Evolutionary conservation across 2,797 vertebrate species (phyloP).

Genomic region (Agapornis canus): DNA sequence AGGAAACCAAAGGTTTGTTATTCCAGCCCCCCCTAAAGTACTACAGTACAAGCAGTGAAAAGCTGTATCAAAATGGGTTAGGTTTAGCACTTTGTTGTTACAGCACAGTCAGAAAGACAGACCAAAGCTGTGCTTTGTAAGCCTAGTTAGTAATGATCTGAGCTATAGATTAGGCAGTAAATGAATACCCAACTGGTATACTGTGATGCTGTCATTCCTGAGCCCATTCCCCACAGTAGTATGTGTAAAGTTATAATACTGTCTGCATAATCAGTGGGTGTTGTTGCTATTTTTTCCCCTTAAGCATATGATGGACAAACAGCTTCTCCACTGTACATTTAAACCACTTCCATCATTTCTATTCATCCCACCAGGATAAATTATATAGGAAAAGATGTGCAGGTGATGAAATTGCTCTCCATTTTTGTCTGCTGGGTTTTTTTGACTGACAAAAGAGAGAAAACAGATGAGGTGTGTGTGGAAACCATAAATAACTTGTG

Average conservation of each 20-base stretch:
- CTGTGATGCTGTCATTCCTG: neutral
- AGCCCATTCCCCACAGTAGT: neutral
- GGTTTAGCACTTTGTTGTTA: neutral
- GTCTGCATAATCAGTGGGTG: constrained; percentile 37
- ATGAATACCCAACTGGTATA: neutral
- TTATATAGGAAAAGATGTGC: constrained; percentile 33
- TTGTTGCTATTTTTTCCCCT: constrained; percentile 36
- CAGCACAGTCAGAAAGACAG: neutral
- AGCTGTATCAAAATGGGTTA: neutral
- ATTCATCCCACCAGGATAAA: constrained; percentile 19
- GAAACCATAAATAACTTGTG: constrained; percentile 24
- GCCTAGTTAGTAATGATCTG: neutral
- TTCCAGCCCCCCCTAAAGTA: neutral
- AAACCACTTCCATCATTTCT: constrained; percentile 4
- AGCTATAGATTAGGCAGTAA: constrained; percentile 21
- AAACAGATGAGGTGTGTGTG: neutral
- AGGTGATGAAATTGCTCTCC: constrained; percentile 39
- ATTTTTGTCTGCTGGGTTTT: neutral
- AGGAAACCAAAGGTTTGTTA: neutral
- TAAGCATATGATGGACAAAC: constrained; percentile 32
- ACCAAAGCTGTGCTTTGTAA: constrained; percentile 1
- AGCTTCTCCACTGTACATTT: constrained; percentile 30
- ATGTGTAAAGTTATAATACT: constrained; percentile 10
- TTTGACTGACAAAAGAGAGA: constrained; percentile 3
- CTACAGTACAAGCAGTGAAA: neutral